phyloP scores from a whole-genome alignment of 2,797 vertebrate species.

The Gobionotothen gibberifrons region DNA sequence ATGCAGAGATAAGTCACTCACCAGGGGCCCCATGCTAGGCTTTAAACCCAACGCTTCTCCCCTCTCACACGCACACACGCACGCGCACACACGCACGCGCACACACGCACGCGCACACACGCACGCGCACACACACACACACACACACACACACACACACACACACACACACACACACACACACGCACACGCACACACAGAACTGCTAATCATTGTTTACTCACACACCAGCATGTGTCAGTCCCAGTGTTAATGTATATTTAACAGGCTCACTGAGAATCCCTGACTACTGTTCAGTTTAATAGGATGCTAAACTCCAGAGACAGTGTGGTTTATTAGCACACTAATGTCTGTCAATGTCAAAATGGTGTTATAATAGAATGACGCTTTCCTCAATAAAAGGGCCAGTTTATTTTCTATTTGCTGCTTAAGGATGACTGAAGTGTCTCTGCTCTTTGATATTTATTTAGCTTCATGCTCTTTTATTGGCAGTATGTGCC shows the following conservation, averaged over 20 bases:
- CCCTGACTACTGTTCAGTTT: constrained; percentile 35
- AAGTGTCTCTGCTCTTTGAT: constrained; percentile 18
- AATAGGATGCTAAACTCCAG: constrained; percentile 44
- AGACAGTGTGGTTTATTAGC: constrained; percentile 47
- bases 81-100: too few relatives aligned
- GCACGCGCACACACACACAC: constrained; percentile 17
- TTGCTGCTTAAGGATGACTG: constrained; percentile 18
- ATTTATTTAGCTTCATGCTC: not conserved
- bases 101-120: too few relatives aligned
- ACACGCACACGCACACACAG: constrained; percentile 14
- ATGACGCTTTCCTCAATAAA: constrained; percentile 31
- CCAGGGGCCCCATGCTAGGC: constrained; percentile 64
- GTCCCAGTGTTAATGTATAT: constrained; percentile 45
- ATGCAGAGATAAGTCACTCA: constrained; percentile 76
- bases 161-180: constrained; percentile 13
- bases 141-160: constrained; percentile 23
- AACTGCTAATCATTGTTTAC: constrained; percentile 60
- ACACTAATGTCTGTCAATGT: constrained; percentile 44
- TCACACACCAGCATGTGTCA: constrained; percentile 32
- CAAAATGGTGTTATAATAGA: constrained; percentile 29
- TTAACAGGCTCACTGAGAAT: constrained; percentile 40
- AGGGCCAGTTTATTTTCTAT: constrained; percentile 9
- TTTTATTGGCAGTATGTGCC: constrained; percentile 26
- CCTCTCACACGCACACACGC: constrained; percentile 7
- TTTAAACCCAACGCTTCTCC: constrained; percentile 48